Conservation (phyloP, 2,888 invertebrate species). For the Allolobophora icterica region DNA sequence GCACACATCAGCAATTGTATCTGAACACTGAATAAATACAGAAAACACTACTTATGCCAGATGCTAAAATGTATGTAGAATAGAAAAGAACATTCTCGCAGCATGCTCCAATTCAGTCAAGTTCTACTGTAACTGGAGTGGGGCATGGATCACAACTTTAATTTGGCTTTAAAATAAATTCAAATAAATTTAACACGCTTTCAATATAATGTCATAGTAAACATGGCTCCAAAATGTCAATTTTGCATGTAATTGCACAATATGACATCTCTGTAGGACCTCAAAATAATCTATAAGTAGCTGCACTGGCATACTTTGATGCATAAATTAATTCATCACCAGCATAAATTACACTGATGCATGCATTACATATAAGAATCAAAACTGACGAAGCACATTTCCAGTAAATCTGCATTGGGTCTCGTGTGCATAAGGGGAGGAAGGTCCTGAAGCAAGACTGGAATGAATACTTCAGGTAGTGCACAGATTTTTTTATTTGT, state of each 20-base stretch:
- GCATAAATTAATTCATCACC: not conserved
- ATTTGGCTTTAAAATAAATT: not conserved
- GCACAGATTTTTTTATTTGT: not conserved
- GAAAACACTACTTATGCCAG: not conserved
- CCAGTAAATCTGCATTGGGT: not conserved
- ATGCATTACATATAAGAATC: not conserved
- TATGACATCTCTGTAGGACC: not conserved
- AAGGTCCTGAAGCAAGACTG: not conserved
- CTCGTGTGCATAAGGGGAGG: not conserved
- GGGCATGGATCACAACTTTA: not conserved
- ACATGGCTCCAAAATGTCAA: not conserved
- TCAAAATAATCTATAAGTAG: not conserved
- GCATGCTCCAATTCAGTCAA: not conserved
- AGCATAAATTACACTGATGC: not conserved
- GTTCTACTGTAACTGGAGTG: not conserved
- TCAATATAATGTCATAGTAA: not conserved
- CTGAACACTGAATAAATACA: not conserved
- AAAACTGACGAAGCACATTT: not conserved
- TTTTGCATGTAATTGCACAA: not conserved
- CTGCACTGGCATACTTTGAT: not conserved
- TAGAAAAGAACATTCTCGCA: not conserved
- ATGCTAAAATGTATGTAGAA: not conserved
- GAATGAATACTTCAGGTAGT: not conserved
- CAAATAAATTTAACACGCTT: not conserved
- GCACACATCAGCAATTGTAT: not conserved